Conservation (phyloP, 2,797 vertebrate genomes). For the Oryzias sinensis region DNA sequence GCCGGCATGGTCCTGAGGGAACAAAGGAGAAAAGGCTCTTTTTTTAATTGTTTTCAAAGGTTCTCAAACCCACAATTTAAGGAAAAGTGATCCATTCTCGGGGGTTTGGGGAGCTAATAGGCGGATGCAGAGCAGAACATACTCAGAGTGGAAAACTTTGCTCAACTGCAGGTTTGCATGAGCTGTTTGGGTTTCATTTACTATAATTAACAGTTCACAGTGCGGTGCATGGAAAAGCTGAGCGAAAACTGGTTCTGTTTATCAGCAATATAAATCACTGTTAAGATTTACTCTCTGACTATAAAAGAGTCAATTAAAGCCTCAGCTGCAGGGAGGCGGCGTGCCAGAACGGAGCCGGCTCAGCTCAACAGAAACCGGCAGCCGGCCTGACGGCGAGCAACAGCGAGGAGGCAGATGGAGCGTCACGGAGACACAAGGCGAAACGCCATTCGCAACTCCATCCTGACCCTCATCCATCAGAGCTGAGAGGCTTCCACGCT, state of each 20-base stretch:
- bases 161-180: slow-evolving; percentile 7
- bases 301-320: slow-evolving; percentile 61
- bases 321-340: slow-evolving; percentile 44
- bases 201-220: slow-evolving; percentile 21
- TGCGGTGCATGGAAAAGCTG: slow-evolving; percentile 15
- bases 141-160: slow-evolving; percentile 24
- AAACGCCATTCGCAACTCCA: slow-evolving; percentile 51
- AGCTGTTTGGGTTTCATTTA: slow-evolving; percentile 36
- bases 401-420: not conserved
- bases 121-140: too few relatives aligned
- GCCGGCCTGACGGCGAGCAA: slow-evolving; percentile 25
- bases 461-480: slow-evolving; percentile 64
- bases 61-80: not conserved
- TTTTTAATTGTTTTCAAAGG: not conserved
- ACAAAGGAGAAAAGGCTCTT: not conserved
- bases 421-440: slow-evolving; percentile 11
- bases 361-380: slow-evolving; percentile 21
- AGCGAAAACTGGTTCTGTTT: slow-evolving; percentile 25
- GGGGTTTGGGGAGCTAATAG: too few relatives aligned
- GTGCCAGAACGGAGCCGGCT: slow-evolving; percentile 36
- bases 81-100: too few relatives aligned
- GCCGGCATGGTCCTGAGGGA: slow-evolving; percentile 67
- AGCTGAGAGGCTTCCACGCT: slow-evolving; percentile 35
- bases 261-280: slow-evolving; percentile 38
- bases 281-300: slow-evolving; percentile 25